A percentile compares a stretch with the other conserved stretches of the same genome.
Evolutionary conservation across 2,113 vertebrate species (phyloP).

Genomic region (Gallinago media): DNA sequence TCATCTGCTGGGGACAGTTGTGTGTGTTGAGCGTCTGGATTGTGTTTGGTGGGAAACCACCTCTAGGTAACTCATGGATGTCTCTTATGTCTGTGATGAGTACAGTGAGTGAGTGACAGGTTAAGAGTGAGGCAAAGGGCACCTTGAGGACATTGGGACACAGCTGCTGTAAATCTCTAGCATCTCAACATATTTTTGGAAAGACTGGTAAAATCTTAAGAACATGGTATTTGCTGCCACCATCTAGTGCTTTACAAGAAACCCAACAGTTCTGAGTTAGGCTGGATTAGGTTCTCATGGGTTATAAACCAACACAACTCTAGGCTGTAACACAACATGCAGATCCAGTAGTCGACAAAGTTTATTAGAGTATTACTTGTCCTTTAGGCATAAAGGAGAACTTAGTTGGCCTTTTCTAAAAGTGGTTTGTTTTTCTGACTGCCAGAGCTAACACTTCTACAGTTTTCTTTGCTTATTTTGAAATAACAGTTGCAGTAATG

Average conservation of each 20-base stretch:
- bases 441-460: background rate
- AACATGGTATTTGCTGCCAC: background rate
- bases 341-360: background rate
- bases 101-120: background rate
- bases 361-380: background rate
- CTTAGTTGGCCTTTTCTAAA: background rate
- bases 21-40: background rate
- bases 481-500: background rate
- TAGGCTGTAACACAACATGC: background rate
- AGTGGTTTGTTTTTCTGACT: background rate
- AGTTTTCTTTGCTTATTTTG: background rate
- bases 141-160: background rate
- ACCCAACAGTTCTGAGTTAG: background rate
- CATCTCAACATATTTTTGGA: background rate
- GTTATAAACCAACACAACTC: background rate
- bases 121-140: background rate
- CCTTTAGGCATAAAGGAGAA: background rate
- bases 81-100: background rate
- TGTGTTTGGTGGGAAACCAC: background rate
- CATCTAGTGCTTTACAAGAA: background rate
- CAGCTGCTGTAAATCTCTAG: background rate
- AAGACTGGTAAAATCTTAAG: background rate
- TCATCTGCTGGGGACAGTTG: background rate
- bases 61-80: background rate
- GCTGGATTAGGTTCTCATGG: background rate